Conservation (phyloP, 1,140 invertebrate species). For the Anthonomus grandis region DNA sequence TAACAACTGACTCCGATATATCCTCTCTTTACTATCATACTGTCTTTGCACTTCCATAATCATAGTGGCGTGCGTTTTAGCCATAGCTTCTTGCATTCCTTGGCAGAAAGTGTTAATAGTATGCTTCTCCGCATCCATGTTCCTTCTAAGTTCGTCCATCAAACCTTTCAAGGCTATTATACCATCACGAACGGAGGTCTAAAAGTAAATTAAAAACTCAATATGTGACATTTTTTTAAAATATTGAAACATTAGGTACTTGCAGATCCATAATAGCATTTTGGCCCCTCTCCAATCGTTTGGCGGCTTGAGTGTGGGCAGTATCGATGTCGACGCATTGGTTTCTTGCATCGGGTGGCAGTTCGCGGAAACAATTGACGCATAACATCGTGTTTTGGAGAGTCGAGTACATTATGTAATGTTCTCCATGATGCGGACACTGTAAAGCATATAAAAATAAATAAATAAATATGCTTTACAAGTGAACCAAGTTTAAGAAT, state of each 20-base stretch:
- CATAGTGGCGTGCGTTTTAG: constrained; percentile 62
- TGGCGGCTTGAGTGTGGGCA: constrained; percentile 65
- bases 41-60: constrained; percentile 65
- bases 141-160: constrained; percentile 62
- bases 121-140: constrained; percentile 64
- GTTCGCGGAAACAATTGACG: constrained; percentile 68
- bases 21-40: constrained; percentile 64
- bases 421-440: constrained; percentile 65
- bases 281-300: constrained; percentile 61
- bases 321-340: constrained; percentile 71
- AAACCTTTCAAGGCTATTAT: constrained; percentile 63
- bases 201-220: background rate
- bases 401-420: constrained; percentile 70
- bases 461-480: constrained; percentile 1
- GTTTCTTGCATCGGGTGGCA: constrained; percentile 59
- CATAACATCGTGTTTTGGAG: constrained; percentile 66
- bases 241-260: constrained; percentile 15
- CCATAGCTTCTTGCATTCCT: constrained; percentile 62
- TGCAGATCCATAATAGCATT: constrained; percentile 48
- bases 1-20: constrained; percentile 59
- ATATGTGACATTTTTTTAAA: background rate
- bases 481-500: background rate
- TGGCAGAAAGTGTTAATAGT: constrained; percentile 65
- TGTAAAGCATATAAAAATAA: constrained; percentile 41
- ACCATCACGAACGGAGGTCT: constrained; percentile 62